Evolutionary conservation across 1,140 invertebrate species (phyloP), one percentile per base, ranked within the genome.

Genomic region (Pentalonia nigronervosa): DNA sequence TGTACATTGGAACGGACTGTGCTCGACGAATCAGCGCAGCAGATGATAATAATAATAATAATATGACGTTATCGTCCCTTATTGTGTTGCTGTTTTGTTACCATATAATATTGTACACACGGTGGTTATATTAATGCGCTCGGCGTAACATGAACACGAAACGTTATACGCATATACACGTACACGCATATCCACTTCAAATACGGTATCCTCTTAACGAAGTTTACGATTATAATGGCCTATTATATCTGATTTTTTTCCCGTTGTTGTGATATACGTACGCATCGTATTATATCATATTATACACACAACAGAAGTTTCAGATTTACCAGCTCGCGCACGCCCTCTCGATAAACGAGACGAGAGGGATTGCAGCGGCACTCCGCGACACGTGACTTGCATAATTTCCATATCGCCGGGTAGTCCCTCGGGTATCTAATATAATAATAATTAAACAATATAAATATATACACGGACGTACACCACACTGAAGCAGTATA

Each of bases 281-380:
- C n/a, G 41, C n/a, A 67, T 67, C 60, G n/a, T 67, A 67, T 53
- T n/a, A n/a, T 53, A 53, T 67, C 25, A 14, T 21, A n/a, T 36
- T 21, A 34, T 36, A 34, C n/a, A 11, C 21, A 36, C 34, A 20
- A 53, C 87, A 50, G 41, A 88, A 36, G 48, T 89, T 53, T 88
- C 45, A 48, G 84, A 87, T 87, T 30, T 47, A 88, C 86, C 30
- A 48, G 86, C 41, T 41, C 7, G 86, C 7, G 86, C 86, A 50
- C 86, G 86, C 86, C 86, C 86, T 87, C 84, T 88, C 86, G 50
- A 50, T 34, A 88, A 88, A 88, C 86, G 25, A 50, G 47, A 88
- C 86, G 50, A 88, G 50, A 88, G 86, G 86, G 86, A 88, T 88
- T 88, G 47, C n/a, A 88, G 41, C 41, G 47, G 30, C 86, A 88